Conservation (phyloP, 2,888 invertebrate species). For the Corythucha ciliata region DNA sequence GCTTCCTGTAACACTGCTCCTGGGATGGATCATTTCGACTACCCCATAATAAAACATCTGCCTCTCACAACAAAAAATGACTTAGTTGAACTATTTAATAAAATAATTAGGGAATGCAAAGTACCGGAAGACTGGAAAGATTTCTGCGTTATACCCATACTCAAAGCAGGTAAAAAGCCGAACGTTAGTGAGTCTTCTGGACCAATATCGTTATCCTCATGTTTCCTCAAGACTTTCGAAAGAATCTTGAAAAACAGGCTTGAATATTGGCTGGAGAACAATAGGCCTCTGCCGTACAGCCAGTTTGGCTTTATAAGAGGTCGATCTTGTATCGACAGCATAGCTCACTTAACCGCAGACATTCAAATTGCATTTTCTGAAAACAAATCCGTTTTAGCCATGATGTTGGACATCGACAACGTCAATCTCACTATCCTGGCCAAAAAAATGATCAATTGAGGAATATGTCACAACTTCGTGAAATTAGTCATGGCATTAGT, state of each 20-base stretch:
- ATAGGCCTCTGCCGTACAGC: conserved; percentile 8
- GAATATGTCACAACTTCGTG: background rate
- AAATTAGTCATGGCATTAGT: too few relatives aligned
- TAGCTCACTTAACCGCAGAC: conserved; percentile 6
- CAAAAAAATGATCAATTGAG: background rate
- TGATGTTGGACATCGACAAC: conserved; percentile 24
- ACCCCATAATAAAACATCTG: conserved; percentile 19
- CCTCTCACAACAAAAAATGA: too few relatives aligned
- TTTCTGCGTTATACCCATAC: conserved; percentile 13
- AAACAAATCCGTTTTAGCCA: conserved; percentile 13
- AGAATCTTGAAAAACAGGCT: conserved; percentile 21
- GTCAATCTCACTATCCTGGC: conserved; percentile 17
- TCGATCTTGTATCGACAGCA: conserved; percentile 15
- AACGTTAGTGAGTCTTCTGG: conserved; percentile 18
- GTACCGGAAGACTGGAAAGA: conserved; percentile 17
- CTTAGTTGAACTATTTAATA: too few relatives aligned
- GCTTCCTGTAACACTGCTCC: conserved; percentile 22
- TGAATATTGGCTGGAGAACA: conserved; percentile 24
- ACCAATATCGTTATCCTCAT: conserved; percentile 24
- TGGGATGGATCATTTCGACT: conserved; percentile 19
- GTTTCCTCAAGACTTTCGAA: conserved; percentile 23
- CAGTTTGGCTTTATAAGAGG: conserved; percentile 24
- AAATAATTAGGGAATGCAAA: too few relatives aligned
- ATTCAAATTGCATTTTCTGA: conserved; percentile 16
- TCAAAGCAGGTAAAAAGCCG: conserved; percentile 21